Conservation (phyloP, 2,888 invertebrate genomes). For the Himalopsyche anomala region DNA sequence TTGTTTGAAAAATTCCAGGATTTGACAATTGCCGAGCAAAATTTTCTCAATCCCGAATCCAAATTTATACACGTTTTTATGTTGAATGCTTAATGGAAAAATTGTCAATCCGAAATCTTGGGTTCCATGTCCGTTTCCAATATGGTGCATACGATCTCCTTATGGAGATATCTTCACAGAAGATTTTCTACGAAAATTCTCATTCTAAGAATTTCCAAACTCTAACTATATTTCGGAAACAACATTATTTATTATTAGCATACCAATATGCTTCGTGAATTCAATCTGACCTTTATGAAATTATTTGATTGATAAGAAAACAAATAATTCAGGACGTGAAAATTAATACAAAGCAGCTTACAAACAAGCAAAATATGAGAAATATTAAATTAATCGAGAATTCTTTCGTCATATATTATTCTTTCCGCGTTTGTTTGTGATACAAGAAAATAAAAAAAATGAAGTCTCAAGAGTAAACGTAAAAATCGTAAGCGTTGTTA, state of each 20-base stretch:
- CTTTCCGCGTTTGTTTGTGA: neutral
- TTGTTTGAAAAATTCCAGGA: too few relatives aligned
- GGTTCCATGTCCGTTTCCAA: too few relatives aligned
- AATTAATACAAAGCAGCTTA: neutral
- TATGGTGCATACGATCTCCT: too few relatives aligned
- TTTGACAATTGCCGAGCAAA: too few relatives aligned
- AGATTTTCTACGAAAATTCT: too few relatives aligned
- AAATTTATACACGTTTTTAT: too few relatives aligned
- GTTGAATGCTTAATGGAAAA: too few relatives aligned
- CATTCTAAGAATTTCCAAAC: too few relatives aligned
- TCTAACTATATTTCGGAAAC: too few relatives aligned
- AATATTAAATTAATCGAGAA: neutral
- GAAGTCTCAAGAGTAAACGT: constrained; percentile 4
- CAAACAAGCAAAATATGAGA: neutral
- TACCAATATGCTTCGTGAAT: neutral
- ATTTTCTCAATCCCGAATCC: too few relatives aligned
- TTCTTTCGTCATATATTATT: constrained; percentile 7
- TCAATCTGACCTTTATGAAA: neutral
- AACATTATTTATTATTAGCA: neutral
- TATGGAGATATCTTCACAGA: too few relatives aligned
- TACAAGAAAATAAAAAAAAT: constrained; percentile 3
- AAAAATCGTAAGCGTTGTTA: neutral
- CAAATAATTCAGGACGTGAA: constrained; percentile 1
- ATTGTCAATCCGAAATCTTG: too few relatives aligned
- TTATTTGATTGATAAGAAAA: constrained; percentile 21